These are phyloP conservation scores for Oceanodroma tethys DNA, from an alignment of 2,113 vertebrate genomes.

Conservation along the genomic window DNA sequence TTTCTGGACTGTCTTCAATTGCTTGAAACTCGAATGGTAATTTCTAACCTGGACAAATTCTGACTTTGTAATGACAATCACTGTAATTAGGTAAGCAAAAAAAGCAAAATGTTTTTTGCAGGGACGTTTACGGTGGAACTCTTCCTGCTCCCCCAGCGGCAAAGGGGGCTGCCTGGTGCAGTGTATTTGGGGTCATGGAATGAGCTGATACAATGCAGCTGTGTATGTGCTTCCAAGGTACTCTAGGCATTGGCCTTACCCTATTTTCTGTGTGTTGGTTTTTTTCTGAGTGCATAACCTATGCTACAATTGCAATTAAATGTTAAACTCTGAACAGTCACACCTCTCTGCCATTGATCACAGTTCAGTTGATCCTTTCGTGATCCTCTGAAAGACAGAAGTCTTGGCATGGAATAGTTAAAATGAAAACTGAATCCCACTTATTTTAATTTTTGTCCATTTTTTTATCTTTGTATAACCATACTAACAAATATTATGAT, in stretches of 20 bases:
- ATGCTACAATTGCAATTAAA: neutral
- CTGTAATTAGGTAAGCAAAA: neutral
- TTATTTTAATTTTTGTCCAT: neutral
- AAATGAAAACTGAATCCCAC: neutral
- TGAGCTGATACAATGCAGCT: neutral
- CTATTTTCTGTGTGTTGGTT: neutral
- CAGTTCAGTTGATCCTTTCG: neutral
- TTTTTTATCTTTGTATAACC: neutral
- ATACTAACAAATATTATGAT: neutral
- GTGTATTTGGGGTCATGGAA: neutral
- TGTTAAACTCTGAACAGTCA: neutral
- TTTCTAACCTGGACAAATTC: neutral
- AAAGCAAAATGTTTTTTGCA: neutral
- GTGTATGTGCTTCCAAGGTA: neutral
- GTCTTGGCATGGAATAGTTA: neutral
- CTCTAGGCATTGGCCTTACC: neutral
- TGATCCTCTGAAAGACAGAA: neutral
- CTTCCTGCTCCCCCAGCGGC: neutral
- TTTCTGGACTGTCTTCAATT: neutral
- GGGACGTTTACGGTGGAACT: rapidly evolving
- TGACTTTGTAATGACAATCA: neutral
- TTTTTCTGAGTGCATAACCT: neutral
- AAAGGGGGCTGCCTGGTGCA: neutral
- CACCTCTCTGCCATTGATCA: neutral
- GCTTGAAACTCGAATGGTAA: neutral